Evolutionary conservation across 2,888 invertebrate species (phyloP).

Genomic region (Pterostichus madidus): DNA sequence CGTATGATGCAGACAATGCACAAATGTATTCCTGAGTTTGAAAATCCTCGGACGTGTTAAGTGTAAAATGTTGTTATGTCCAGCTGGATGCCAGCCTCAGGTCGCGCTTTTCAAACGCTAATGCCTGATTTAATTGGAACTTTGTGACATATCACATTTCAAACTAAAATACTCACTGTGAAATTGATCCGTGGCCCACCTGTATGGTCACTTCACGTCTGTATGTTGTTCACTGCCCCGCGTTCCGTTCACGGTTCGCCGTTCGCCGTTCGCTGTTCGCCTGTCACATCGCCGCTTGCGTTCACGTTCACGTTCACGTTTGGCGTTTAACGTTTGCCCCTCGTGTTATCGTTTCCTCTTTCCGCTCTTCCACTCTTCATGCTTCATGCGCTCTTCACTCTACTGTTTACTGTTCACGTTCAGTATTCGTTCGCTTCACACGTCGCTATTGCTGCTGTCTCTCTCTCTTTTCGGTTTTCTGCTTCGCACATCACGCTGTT

Average conservation of each 20-base stretch:
- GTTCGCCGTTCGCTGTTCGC: too few species aligned
- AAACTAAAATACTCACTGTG: conserved; percentile 72
- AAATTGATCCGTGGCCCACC: conserved; percentile 56
- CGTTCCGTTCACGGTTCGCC: not conserved
- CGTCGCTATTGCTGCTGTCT: not conserved
- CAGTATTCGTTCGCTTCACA: conserved; percentile 1
- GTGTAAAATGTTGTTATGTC: conserved; percentile 75
- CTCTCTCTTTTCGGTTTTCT: conserved; percentile 1
- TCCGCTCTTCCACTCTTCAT: conserved; percentile 2
- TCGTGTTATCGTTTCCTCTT: not conserved
- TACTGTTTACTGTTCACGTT: not conserved
- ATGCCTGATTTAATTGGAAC: conserved; percentile 74
- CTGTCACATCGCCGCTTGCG: not conserved
- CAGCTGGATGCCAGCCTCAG: conserved; percentile 72
- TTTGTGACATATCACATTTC: conserved; percentile 73
- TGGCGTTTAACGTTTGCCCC: too few species aligned
- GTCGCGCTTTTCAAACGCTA: conserved; percentile 68
- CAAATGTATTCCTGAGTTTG: conserved; percentile 71
- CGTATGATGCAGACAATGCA: conserved; percentile 67
- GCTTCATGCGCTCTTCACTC: not conserved
- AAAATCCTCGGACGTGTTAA: conserved; percentile 74
- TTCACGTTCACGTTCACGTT: conserved; percentile 3
- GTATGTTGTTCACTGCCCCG: not conserved
- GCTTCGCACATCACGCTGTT: conserved; percentile 6
- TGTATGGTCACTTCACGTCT: conserved; percentile 24